A percentile compares a stretch with the other conserved stretches of the same genome.
These are phyloP conservation scores for Hippopotamyrus pictus DNA, from an alignment of 2,797 vertebrate species.

Conservation along the genomic window DNA sequence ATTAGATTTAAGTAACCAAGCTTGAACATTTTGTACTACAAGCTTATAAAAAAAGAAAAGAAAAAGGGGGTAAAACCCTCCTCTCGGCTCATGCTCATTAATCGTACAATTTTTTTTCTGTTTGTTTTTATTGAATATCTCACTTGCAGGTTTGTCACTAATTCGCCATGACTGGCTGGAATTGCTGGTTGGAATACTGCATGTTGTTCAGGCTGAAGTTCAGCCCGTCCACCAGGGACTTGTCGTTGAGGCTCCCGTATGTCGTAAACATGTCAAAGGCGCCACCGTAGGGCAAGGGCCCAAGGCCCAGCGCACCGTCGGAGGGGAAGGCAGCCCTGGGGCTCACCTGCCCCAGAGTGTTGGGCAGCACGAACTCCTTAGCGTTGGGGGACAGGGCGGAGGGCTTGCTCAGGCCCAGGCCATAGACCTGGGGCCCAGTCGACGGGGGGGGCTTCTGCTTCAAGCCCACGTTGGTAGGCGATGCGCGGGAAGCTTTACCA, in stretches of 20 bases:
- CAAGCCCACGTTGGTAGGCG: constrained; percentile 90
- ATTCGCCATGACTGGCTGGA: constrained; percentile 78
- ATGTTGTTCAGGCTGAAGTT: constrained; percentile 76
- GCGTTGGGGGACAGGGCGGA: constrained; percentile 93
- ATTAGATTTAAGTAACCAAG: constrained; percentile 71
- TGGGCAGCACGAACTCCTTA: constrained; percentile 97
- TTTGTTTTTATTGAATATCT: constrained; percentile 29
- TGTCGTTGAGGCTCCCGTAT: constrained; percentile 72
- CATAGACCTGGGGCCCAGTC: constrained; percentile 92
- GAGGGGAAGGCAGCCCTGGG: constrained; percentile 79
- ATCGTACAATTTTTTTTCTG: constrained; percentile 55
- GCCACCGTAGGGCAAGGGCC: constrained; percentile 70
- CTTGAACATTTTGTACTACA: constrained; percentile 60
- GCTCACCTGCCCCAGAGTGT: constrained; percentile 84
- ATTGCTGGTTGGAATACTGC: constrained; percentile 82
- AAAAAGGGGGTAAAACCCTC: constrained; percentile 62
- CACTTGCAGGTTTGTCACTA: constrained; percentile 55
- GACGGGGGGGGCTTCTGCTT: constrained; percentile 96
- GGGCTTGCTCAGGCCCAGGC: constrained; percentile 84
- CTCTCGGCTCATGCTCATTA: constrained; percentile 85
- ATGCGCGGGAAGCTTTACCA: constrained; percentile 82
- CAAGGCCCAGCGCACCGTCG: constrained; percentile 79
- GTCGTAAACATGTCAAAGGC: constrained; percentile 75
- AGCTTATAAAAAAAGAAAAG: constrained; percentile 45
- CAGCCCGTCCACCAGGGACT: constrained; percentile 76